A percentile compares a stretch with the other conserved stretches of the same genome.
Evolutionary conservation across 2,113 vertebrate genomes (phyloP).

Genomic region (Toxotes jaculatrix): DNA sequence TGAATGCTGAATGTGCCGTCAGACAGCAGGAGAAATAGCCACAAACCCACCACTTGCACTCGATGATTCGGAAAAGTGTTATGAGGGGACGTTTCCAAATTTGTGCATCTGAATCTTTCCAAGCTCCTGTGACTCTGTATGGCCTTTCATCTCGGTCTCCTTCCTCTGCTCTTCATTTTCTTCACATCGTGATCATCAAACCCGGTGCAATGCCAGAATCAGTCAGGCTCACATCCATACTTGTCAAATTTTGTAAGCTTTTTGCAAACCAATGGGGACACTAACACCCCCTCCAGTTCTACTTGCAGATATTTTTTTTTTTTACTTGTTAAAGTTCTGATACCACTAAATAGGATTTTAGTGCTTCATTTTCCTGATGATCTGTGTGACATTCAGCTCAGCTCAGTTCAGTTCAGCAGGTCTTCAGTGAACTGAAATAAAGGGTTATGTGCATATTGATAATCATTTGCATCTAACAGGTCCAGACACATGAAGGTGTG

Average conservation of each 20-base stretch:
- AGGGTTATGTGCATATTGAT: constrained; percentile 28
- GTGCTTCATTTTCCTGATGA: constrained; percentile 24
- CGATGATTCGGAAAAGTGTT: constrained; percentile 1
- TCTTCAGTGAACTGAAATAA: constrained; percentile 15
- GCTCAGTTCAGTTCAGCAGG: background rate
- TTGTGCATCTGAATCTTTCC: constrained; percentile 20
- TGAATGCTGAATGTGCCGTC: background rate
- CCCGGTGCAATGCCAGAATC: constrained; percentile 28
- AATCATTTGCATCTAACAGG: constrained; percentile 53
- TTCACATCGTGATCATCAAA: constrained; percentile 40
- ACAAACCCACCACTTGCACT: background rate
- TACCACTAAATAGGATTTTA: background rate
- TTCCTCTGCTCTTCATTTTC: constrained; percentile 29
- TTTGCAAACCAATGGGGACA: constrained; percentile 36
- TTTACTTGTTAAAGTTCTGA: constrained; percentile 1
- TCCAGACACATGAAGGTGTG: constrained; percentile 60
- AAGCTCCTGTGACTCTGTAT: constrained; percentile 5
- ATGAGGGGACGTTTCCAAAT: constrained; percentile 22
- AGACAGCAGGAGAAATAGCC: background rate
- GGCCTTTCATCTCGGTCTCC: constrained; percentile 13
- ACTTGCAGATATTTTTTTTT: constrained; percentile 6
- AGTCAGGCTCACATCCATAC: constrained; percentile 48
- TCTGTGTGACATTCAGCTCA: background rate
- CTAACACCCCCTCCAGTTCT: constrained; percentile 15
- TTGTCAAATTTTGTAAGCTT: constrained; percentile 49